A percentile compares a stretch with the other conserved stretches of the same genome.
phyloP scores from a whole-genome alignment of 2,797 vertebrate genomes.

The Lithobates pipiens region DNA sequence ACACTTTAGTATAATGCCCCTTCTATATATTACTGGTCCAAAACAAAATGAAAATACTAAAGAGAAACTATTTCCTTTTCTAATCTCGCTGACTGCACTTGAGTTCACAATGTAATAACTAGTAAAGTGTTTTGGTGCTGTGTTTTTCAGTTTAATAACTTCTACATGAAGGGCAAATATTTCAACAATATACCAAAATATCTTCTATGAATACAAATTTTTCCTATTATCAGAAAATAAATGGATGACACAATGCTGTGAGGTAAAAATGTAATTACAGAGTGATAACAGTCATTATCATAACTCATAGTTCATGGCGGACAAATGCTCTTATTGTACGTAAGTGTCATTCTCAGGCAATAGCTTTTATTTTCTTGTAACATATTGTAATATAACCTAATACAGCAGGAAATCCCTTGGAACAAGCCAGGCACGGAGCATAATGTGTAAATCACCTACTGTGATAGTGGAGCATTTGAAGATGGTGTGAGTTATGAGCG shows the following conservation, averaged over 20 bases:
- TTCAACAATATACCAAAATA: slow-evolving; percentile 75
- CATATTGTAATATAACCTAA: slow-evolving; percentile 69
- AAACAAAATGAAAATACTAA: slow-evolving; percentile 28
- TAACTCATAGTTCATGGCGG: slow-evolving; percentile 73
- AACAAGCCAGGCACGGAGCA: slow-evolving; percentile 71
- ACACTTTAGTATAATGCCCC: not conserved
- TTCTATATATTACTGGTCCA: not conserved
- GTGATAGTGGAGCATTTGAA: slow-evolving; percentile 66
- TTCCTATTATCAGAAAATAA: slow-evolving; percentile 77
- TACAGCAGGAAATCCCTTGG: slow-evolving; percentile 62
- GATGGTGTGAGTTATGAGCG: slow-evolving; percentile 65
- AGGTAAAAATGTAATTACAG: slow-evolving; percentile 77
- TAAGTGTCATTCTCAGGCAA: slow-evolving; percentile 75
- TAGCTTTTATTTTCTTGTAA: slow-evolving; percentile 72
- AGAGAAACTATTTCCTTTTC: slow-evolving; percentile 23
- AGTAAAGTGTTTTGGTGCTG: slow-evolving; percentile 64
- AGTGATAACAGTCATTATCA: slow-evolving; percentile 76
- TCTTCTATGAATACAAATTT: slow-evolving; percentile 77
- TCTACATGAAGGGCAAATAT: slow-evolving; percentile 70
- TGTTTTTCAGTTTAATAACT: slow-evolving; percentile 68
- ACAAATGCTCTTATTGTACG: slow-evolving; percentile 76
- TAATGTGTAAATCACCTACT: slow-evolving; percentile 67
- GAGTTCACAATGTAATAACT: slow-evolving; percentile 64
- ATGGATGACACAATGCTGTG: slow-evolving; percentile 76
- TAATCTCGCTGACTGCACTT: slow-evolving; percentile 41